phyloP scores from a whole-genome alignment of 2,113 vertebrate genomes.

The Gasterosteus nipponicus region DNA sequence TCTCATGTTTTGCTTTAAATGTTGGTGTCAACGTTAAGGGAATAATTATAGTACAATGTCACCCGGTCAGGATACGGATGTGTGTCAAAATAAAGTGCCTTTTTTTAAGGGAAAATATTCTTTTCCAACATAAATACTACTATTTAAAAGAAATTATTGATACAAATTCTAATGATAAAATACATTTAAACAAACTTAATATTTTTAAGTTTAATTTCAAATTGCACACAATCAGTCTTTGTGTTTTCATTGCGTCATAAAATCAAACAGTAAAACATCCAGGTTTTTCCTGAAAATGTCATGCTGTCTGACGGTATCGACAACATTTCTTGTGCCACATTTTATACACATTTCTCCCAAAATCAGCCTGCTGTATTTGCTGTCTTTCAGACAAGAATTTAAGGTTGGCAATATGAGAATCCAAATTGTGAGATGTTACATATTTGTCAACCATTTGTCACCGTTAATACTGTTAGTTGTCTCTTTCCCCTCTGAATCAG shows the following conservation, averaged over 20 bases:
- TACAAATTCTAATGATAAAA: background rate
- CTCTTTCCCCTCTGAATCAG: background rate
- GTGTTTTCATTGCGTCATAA: background rate
- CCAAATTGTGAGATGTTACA: background rate
- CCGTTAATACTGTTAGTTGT: background rate
- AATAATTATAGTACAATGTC: slow-evolving; percentile 40
- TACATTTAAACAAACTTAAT: background rate
- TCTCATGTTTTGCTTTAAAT: slow-evolving; percentile 61
- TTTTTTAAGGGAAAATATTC: background rate
- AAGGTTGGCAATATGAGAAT: too few species aligned
- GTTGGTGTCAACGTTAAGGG: slow-evolving; percentile 33
- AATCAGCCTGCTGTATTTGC: background rate
- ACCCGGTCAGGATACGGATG: background rate
- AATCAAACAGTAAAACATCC: background rate
- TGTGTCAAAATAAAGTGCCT: background rate
- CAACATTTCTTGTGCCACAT: background rate
- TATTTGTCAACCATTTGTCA: background rate
- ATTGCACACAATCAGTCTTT: background rate
- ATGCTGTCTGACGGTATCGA: background rate
- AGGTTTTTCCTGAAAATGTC: background rate
- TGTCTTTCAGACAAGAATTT: background rate
- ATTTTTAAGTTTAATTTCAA: background rate
- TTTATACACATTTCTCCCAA: background rate
- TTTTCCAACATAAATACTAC: background rate
- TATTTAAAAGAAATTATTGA: background rate